These are phyloP conservation scores for Morpho achilles DNA, from an alignment of 2,888 invertebrate genomes.

Conservation along the genomic window DNA sequence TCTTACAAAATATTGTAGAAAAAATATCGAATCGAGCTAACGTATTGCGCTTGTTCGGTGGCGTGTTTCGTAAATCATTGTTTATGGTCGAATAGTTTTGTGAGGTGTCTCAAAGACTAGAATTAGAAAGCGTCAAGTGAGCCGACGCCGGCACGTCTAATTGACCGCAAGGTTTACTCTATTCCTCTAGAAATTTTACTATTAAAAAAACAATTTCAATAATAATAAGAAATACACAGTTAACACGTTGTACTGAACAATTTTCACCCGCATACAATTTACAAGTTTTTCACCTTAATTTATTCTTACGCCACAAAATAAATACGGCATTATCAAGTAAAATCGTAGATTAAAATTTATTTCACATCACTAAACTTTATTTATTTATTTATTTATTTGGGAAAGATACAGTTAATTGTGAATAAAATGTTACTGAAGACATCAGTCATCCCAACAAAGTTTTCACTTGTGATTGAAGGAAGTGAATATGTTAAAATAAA, in stretches of 20 bases:
- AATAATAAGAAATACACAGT: constrained; percentile 21
- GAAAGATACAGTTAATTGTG: too few relatives aligned
- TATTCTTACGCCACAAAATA: constrained; percentile 27
- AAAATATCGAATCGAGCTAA: constrained; percentile 54
- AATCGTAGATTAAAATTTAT: too few relatives aligned
- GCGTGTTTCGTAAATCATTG: constrained; percentile 72
- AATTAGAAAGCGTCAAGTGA: constrained; percentile 75
- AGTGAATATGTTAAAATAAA: too few relatives aligned
- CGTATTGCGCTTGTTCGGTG: constrained; percentile 46
- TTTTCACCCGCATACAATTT: constrained; percentile 21
- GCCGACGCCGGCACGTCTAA: constrained; percentile 60
- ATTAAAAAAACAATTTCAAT: constrained; percentile 27
- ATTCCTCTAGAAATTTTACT: constrained; percentile 57
- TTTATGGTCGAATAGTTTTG: constrained; percentile 70
- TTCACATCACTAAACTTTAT: too few relatives aligned
- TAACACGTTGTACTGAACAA: constrained; percentile 12
- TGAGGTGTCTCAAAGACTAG: constrained; percentile 61
- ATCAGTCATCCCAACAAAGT: too few relatives aligned
- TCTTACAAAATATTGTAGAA: constrained; percentile 33
- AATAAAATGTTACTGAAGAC: too few relatives aligned
- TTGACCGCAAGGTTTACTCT: constrained; percentile 73
- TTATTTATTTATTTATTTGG: too few relatives aligned
- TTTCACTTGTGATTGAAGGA: too few relatives aligned
- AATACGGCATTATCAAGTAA: too few relatives aligned
- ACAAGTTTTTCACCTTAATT: constrained; percentile 16